phyloP scores from a whole-genome alignment of 2,888 invertebrate species.

The Trypoxylon attenuatum region DNA sequence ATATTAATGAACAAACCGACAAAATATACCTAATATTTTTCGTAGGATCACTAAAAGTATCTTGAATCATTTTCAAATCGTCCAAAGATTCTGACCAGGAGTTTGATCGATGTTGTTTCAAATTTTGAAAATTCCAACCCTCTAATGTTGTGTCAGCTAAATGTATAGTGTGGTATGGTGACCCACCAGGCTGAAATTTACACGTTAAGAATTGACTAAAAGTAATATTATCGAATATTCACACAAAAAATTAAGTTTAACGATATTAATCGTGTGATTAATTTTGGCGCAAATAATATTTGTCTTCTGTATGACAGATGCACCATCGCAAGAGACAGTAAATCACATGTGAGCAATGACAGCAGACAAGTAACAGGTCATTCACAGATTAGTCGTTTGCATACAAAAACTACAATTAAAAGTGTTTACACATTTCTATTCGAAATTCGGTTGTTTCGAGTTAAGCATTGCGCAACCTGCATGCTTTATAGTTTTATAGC shows the following conservation, averaged over 20 bases:
- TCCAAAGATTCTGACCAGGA: constrained; percentile 93
- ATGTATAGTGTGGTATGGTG: constrained; percentile 93
- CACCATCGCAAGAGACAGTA: constrained; percentile 38
- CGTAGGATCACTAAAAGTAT: constrained; percentile 64
- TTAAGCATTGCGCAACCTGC: constrained; percentile 39
- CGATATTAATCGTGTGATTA: too few relatives aligned
- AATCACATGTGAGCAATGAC: constrained; percentile 38
- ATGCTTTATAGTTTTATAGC: constrained; percentile 36
- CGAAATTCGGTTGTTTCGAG: constrained; percentile 20
- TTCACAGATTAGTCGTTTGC: background rate
- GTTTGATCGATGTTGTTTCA: constrained; percentile 86
- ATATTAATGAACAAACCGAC: constrained; percentile 48
- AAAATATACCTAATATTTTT: constrained; percentile 66
- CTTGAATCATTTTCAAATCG: constrained; percentile 77
- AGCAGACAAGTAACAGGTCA: constrained; percentile 15
- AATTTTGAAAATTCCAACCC: constrained; percentile 84
- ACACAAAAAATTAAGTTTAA: too few relatives aligned
- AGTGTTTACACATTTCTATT: constrained; percentile 1
- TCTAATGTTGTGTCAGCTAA: constrained; percentile 87
- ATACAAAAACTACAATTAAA: constrained; percentile 7
- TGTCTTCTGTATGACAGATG: constrained; percentile 35
- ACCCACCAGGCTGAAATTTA: constrained; percentile 83
- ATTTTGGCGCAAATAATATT: constrained; percentile 24
- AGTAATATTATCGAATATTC: constrained; percentile 3
- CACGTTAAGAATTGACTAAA: too few relatives aligned